A percentile compares a stretch with the other conserved stretches of the same genome.
These are phyloP conservation scores for Fragum sueziense DNA, from an alignment of 2,888 invertebrate species.

Conservation along the genomic window DNA sequence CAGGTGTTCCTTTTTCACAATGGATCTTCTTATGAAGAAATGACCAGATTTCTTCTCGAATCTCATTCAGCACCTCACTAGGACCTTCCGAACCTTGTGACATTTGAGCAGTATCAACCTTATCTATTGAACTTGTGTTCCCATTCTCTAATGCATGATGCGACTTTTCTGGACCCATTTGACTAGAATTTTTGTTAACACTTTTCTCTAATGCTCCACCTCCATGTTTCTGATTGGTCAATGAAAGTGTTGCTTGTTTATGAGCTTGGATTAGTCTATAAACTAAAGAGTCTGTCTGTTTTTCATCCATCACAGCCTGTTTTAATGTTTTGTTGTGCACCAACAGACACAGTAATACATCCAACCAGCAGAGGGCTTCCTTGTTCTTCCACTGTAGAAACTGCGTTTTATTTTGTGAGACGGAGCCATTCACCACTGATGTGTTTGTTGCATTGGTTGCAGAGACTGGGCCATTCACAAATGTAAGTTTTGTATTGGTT, in stretches of 20 bases:
- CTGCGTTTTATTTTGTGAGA: not conserved
- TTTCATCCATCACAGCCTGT: slow-evolving; percentile 46
- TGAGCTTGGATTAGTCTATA: slow-evolving; percentile 71
- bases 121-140: too few relatives aligned
- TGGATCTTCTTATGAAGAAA: slow-evolving; percentile 72
- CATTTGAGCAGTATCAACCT: too few relatives aligned
- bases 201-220: not conserved
- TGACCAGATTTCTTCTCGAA: slow-evolving; percentile 75
- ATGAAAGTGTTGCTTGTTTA: slow-evolving; percentile 65
- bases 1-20: slow-evolving; percentile 77
- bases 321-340: slow-evolving; percentile 71
- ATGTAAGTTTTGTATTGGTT: too few relatives aligned
- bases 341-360: slow-evolving; percentile 76
- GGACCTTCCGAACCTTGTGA: not conserved
- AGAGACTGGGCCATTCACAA: not conserved
- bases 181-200: not conserved
- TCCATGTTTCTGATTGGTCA: slow-evolving; percentile 15
- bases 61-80: slow-evolving; percentile 52
- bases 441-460: not conserved
- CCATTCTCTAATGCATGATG: too few relatives aligned
- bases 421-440: not conserved
- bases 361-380: slow-evolving; percentile 81
- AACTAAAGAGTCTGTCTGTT: slow-evolving; percentile 58
- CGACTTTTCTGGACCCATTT: not conserved
- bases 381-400: slow-evolving; percentile 79